Evolutionary conservation across 2,888 invertebrate species (phyloP), one percentile per base, ranked within the genome.

Genomic region (Callyntrura sp.): DNA sequence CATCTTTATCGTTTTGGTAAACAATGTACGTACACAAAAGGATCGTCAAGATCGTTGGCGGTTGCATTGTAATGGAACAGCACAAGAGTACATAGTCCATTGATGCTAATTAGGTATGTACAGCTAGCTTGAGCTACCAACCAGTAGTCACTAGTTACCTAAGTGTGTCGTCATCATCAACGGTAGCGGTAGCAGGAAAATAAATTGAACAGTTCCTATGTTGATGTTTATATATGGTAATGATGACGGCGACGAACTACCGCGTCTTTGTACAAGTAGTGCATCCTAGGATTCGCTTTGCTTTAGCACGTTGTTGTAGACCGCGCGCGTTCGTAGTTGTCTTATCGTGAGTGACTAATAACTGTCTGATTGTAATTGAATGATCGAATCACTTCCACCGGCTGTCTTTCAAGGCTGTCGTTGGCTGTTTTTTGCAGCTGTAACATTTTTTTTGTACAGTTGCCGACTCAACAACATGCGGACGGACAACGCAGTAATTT

Each of bases 341-440:
- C 25, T 51, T 17, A 65, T 81, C 70, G 81, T 87, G 82, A 90
- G 73, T 82, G 76, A 65, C 85, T 86, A 76, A 78, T 90, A 62
- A 81, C 76, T 85, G 84, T 79, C 78, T 84, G 82, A 82, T 88
- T 82, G 84, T n/a, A 57, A 88, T 43, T 51, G 89, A 79, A 51
- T 79, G 85, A 84, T 76, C 25, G 62, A 70, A 70, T 85, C 82
- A 76, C 82, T 82, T 90, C 90, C 85, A 85, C 90, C 90, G 90
- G 76, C 81, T 81, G 86, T 86, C 86, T 85, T 90, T 90, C 90
- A 90, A 90, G 90, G 90, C 73, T 88, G 35, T 76, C 60, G 68
- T 82, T 82, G 6, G 5, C 11, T 79, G n/a, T 79, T 87, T 87
- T 68, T 68, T 79, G 62, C 81, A 28, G 45, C 20, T 14, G 35